Evolutionary conservation across 2,797 vertebrate species (phyloP).

Genomic region (Halcyon badia): DNA sequence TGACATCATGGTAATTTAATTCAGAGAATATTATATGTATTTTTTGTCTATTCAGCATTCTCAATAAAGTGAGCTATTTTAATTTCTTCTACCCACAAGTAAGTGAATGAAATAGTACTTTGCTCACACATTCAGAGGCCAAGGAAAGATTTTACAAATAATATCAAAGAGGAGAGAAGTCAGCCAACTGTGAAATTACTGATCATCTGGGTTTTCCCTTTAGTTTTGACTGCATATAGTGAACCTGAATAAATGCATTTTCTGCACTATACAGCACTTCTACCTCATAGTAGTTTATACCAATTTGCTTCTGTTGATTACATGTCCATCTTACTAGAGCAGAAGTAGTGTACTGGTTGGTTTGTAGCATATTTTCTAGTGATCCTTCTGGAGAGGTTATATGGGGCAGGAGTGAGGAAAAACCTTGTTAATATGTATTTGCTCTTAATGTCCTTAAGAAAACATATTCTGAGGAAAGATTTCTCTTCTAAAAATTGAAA

Average conservation of each 20-base stretch:
- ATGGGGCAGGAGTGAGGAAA: background rate
- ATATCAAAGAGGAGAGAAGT: slow-evolving; percentile 80
- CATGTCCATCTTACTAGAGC: slow-evolving; percentile 63
- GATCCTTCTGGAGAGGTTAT: background rate
- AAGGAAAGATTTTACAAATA: slow-evolving; percentile 81
- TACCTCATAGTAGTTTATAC: slow-evolving; percentile 56
- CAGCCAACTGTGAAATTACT: slow-evolving; percentile 88
- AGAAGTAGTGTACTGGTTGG: background rate
- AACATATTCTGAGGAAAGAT: background rate
- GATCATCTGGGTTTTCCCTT: slow-evolving; percentile 82
- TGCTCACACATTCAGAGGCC: slow-evolving; percentile 41
- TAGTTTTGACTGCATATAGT: slow-evolving; percentile 69
- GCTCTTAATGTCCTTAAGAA: background rate
- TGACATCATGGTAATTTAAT: slow-evolving; percentile 29
- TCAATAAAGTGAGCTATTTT: slow-evolving; percentile 62
- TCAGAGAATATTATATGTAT: background rate
- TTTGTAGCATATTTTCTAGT: slow-evolving; percentile 35
- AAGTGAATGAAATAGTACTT: slow-evolving; percentile 79
- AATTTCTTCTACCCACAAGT: slow-evolving; percentile 58
- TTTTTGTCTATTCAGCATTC: slow-evolving; percentile 70
- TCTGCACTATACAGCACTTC: slow-evolving; percentile 55
- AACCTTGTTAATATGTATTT: background rate
- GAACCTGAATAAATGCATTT: slow-evolving; percentile 62
- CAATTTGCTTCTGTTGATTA: slow-evolving; percentile 78
- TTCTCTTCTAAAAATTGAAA: background rate